Percentiles rank a stretch among this genome's conserved stretches.
Evolutionary conservation across 1,140 invertebrate species (phyloP).

Genomic region (Phymorhynchus buccinoides): DNA sequence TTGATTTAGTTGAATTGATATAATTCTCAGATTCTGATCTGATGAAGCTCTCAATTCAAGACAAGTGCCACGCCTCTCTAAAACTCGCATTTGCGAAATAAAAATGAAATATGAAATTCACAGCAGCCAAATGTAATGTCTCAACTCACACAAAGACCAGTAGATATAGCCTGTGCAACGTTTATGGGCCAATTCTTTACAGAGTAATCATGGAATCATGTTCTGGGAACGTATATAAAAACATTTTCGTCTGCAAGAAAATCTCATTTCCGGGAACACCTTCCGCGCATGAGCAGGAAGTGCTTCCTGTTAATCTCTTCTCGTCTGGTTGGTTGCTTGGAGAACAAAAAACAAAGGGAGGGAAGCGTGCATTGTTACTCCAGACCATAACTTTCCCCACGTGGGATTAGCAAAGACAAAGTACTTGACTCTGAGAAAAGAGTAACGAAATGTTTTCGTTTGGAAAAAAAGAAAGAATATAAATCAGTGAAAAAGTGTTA

Average conservation of each 20-base stretch:
- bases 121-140: no score
- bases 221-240: no score
- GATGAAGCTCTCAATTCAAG: no score
- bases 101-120: no score
- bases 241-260: slow-evolving; percentile 24
- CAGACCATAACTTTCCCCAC: background rate
- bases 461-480: background rate
- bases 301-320: background rate
- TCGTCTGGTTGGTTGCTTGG: slow-evolving; percentile 11
- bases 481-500: background rate
- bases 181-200: no score
- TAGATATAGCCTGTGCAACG: no score
- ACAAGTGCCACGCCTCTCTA: no score
- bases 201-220: no score
- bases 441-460: background rate
- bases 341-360: slow-evolving; percentile 7
- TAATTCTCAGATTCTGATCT: no score
- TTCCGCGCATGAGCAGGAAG: background rate
- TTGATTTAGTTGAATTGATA: no score
- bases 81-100: no score
- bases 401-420: background rate
- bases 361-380: background rate
- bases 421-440: background rate
- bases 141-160: no score
- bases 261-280: background rate